phyloP scores from a whole-genome alignment of 2,797 vertebrate species.

The Potorous gilbertii region DNA sequence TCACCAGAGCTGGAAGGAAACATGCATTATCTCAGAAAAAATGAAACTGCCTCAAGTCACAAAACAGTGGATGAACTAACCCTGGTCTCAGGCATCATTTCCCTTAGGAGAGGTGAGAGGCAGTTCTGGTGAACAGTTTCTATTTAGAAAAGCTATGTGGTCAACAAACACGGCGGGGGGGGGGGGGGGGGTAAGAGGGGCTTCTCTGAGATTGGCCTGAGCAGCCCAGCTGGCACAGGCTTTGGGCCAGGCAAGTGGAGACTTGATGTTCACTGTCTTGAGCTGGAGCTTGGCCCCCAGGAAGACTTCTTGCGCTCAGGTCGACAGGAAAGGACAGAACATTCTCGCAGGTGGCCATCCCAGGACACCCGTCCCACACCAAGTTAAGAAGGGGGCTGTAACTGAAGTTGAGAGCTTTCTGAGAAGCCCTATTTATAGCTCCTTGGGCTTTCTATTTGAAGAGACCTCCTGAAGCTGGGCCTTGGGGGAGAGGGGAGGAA shows the following conservation, averaged over 20 bases:
- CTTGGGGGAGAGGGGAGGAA: neutral
- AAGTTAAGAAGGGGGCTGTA: neutral
- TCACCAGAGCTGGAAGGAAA: neutral
- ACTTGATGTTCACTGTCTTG: too few relatives aligned
- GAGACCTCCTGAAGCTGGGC: neutral
- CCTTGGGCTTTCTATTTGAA: neutral
- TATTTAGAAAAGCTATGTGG: neutral
- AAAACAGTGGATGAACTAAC: neutral
- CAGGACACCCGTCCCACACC: too few relatives aligned
- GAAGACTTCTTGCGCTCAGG: neutral
- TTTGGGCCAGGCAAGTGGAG: too few relatives aligned
- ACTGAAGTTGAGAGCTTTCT: neutral
- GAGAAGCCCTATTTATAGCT: slow-evolving; percentile 1
- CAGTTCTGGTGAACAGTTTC: neutral
- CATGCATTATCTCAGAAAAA: too few relatives aligned
- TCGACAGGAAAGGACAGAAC: neutral
- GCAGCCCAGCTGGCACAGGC: too few relatives aligned
- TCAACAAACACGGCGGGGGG: neutral
- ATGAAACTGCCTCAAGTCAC: neutral
- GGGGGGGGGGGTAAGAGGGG: too few relatives aligned
- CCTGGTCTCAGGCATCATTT: neutral
- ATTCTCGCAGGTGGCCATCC: neutral
- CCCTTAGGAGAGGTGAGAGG: neutral
- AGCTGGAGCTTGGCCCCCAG: neutral
- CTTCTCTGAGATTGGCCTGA: too few relatives aligned